Conservation (phyloP, 2,888 invertebrate genomes). For the Amphipyra berbera region DNA sequence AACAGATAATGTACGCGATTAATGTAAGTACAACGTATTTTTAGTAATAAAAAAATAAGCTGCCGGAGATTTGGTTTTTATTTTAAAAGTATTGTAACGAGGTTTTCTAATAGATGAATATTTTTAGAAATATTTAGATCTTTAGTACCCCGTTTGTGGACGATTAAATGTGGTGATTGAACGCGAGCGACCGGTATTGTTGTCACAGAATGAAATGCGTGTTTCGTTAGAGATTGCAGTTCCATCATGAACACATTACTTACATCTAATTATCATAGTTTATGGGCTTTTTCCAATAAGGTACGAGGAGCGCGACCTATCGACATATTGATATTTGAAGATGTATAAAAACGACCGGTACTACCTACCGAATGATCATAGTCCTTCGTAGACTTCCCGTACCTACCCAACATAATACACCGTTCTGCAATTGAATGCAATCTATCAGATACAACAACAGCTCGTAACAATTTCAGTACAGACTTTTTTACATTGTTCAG, state of each 20-base stretch:
- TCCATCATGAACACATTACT: slow-evolving; percentile 78
- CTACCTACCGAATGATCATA: no score
- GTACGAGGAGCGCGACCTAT: slow-evolving; percentile 84
- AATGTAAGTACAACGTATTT: slow-evolving; percentile 79
- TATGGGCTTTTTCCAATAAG: slow-evolving; percentile 88
- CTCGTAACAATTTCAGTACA: no score
- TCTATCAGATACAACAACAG: no score
- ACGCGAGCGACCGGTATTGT: slow-evolving; percentile 69
- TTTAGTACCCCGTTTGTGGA: slow-evolving; percentile 71
- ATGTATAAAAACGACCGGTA: slow-evolving; percentile 82
- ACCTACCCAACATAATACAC: no score
- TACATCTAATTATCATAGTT: slow-evolving; percentile 87
- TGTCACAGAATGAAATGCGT: slow-evolving; percentile 75
- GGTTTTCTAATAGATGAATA: slow-evolving; percentile 80
- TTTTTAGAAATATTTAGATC: slow-evolving; percentile 79
- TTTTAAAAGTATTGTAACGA: slow-evolving; percentile 55
- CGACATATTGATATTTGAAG: slow-evolving; percentile 80
- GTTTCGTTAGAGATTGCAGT: slow-evolving; percentile 67
- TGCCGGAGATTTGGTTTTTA: slow-evolving; percentile 64
- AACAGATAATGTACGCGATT: slow-evolving; percentile 24
- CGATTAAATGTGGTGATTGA: slow-evolving; percentile 52
- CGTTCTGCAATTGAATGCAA: no score
- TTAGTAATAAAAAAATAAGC: slow-evolving; percentile 80
- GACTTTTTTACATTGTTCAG: no score
- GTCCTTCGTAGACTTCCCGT: no score